Base-by-base conservation (phyloP, 2,113 vertebrate genomes). In the Toxotes chatareus region DNA sequence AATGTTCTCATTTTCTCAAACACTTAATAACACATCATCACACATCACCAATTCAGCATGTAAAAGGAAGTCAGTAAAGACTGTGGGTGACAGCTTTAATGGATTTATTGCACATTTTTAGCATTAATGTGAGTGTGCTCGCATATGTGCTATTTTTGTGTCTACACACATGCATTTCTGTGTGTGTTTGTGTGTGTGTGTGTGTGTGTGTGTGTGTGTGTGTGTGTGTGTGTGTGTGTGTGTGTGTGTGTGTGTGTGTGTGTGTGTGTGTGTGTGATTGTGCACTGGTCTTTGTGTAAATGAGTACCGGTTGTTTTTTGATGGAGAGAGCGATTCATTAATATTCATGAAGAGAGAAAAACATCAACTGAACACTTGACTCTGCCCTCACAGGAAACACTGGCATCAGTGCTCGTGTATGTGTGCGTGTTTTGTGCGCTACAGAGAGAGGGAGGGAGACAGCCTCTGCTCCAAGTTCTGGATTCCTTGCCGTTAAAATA, bases 321-420 rank as follows among this genome's bases (percentile, higher is more conserved):
- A 84, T 92, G 88, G 84, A 88, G 83, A 87, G 85, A 89, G 59
- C n/a, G 31, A 68, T 38, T 78, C 76, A 91, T 91, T 79, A 91
- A 91, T 91, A 92, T 93, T 91, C 83, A 91, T 90, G 72, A 80
- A 38, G n/a, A 69, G 85, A 86, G 73, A 60, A 92, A 91, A 91
- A 91, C 90, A 90, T 87, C 82, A 89, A 78, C 79, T 5, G 17
- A 90, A 90, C 87, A 83, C 88, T 91, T 92, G 86, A 92, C 86
- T 90, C 86, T 87, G 86, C 80, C 87, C 88, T 91, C 85, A 34
- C 81, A 61, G 76, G 79, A 71, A 77, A 80, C 60, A 68, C 82
- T 23, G 21, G 74, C 51, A 10, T 79, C n/a, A 12, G 19, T 36
- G 7, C 53, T 16, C 19, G 17, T 67, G 64, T 60, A 19, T 64